Conservation (phyloP, 2,113 vertebrate genomes). For the Cynocephalus volans region DNA sequence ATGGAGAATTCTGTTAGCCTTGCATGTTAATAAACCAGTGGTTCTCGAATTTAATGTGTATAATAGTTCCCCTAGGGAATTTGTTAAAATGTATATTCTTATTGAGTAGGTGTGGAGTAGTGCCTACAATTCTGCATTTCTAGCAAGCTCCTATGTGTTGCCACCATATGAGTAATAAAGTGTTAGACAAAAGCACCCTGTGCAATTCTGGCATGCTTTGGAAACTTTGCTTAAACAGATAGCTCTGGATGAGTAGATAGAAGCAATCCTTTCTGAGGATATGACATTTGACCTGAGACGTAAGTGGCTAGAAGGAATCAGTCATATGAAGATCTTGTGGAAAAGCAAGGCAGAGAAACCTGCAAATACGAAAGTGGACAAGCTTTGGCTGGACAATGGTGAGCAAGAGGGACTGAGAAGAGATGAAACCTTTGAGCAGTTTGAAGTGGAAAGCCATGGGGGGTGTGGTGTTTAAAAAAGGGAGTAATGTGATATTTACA, state of each 20-base stretch:
- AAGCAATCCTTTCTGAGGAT: background rate
- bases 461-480: constrained; percentile 1
- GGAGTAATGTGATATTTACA: background rate
- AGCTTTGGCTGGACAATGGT: background rate
- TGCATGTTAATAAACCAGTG: constrained; percentile 24
- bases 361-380: background rate
- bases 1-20: constrained; percentile 8
- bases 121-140: constrained; percentile 32
- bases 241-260: background rate
- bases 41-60: constrained; percentile 34
- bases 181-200: background rate
- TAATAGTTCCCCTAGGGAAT: background rate
- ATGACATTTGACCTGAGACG: constrained; percentile 7
- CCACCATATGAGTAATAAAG: background rate
- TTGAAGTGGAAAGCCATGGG: constrained; percentile 24
- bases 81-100: constrained; percentile 48
- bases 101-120: background rate
- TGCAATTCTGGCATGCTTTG: constrained; percentile 12
- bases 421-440: constrained; percentile 14
- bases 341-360: constrained; percentile 45
- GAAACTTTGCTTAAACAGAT: constrained; percentile 4
- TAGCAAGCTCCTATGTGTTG: background rate
- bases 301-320: constrained; percentile 3
- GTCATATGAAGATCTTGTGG: constrained; percentile 14
- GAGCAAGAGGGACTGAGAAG: background rate